Base-by-base conservation (phyloP, 2,113 vertebrate genomes). In the Cyanoderma ruficeps region DNA sequence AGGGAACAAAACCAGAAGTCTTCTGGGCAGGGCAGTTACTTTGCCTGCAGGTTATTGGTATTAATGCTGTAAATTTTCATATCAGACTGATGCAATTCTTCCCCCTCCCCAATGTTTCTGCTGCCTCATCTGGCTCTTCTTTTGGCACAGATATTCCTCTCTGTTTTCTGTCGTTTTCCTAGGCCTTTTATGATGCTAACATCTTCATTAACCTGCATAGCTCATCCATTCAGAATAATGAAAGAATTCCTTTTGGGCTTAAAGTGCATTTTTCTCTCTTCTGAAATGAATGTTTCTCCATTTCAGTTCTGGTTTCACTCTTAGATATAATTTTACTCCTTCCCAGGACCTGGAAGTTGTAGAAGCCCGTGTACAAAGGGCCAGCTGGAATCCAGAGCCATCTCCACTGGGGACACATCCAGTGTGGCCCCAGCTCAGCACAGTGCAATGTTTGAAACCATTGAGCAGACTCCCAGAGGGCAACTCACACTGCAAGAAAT, bases 371-470 rank as follows among this genome's bases (percentile, higher is more conserved):
- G 22, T 83, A 39, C 64, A 68, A 42, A 91, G 11, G 72, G 87
- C 41, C 91, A 53, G 37, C 42, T 8, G 37, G 68, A 74, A 59
- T 46, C 69, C 89, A 68, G 61, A 53, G 46, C 76, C 52, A 24
- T 33, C 56, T 82, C 33, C 2, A 6, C 2, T 23, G 30, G 24
- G 41, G 82, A 92, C 20, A 28, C 7, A 33, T 85, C 93, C 67
- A 33, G 17, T 33, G 71, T 85, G 27, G n/a, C 70, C 33, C 91
- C 53, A 2, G 25, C 87, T 83, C 97, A 98, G 81, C 47, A 37
- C 76, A 96, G 93, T 83, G 96, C 97, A 47, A 6, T 96, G 50
- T 98, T 98, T 97, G 96, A 97, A 94, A 89, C 79, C 46, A 94
- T 87, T 1, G 8, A 85, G 49, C 87, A 78, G 56, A 64, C 94